Evolutionary conservation across 2,113 vertebrate species (phyloP), one percentile per base, ranked within the genome.

Genomic region (Brachionichthys hirsutus): DNA sequence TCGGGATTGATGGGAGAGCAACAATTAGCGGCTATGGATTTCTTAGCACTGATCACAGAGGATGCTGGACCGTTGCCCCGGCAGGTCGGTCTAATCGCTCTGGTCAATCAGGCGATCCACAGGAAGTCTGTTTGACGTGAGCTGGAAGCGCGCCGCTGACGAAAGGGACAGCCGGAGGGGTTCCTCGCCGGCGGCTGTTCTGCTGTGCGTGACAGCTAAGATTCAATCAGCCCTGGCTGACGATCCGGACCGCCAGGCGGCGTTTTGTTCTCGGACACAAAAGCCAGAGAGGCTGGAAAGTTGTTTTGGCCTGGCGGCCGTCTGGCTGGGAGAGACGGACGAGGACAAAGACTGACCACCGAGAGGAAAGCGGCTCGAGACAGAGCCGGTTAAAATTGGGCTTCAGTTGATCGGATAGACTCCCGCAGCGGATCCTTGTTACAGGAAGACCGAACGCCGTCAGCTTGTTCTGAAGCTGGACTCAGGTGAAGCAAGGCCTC

Each of bases 11-110:
- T 6, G 5, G 1, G 12, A 13, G 9, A 10, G 24, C 51, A 7
- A 56, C 78, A 79, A 68, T 83, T 77, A 78, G 62, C 75, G 22
- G 19, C 66, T 16, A 75, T 60, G 53, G 82, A 81, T 81, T 66
- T 66, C 44, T 53, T 11, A 18, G 52, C 35, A 52, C 58, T 15
- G 22, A 62, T 57, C 17, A 49, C 18, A 20, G 18, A 30, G 54
- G 49, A 57, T 16, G 45, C 20, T 14, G 41, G 50, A 51, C 53
- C 38, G 13, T 9, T 6, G 46, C 24, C 61, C 22, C 15, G 34
- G 15, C 62, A 61, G 34, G 41, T 68, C 58, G 1, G 45, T 34
- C 44, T 47, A 41, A 77, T 59, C 61, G 38, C 48, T 47, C 13
- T 43, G 67, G 54, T 54, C 75, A 40, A 47, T 79, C 47, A 24